Evolutionary conservation across 2,797 vertebrate genomes (phyloP), one percentile per base, ranked within the genome.

Genomic region (Staurois parvus): DNA sequence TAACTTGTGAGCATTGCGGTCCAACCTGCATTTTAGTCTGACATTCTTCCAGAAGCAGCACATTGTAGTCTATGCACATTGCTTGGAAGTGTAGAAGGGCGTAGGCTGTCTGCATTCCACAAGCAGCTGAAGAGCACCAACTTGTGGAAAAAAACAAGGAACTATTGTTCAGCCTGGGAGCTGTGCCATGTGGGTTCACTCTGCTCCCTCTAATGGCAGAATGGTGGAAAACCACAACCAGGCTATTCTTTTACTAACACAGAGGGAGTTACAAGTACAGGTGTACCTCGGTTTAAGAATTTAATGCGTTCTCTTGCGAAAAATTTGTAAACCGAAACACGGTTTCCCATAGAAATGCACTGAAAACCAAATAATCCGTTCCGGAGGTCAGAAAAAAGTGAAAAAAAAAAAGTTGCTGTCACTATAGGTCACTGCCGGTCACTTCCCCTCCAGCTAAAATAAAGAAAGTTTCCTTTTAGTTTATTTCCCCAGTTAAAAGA

Each of bases 51-150:
- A 5, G 34, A 4, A 67, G 67, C 37, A 62, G 17, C 12, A 15
- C 28, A 74, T 40, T n/a, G 6, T 26, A 24, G 24, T 10, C 37
- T 73, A 52, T 28, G 72, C 73, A 77, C 56, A 40, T 37, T 69
- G 62, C 72, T 75, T 13, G n/a, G 3, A 34, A 26, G 56, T 7
- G 40, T 21, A 68, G 13, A 68, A 83, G 81, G 85, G 85, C 80
- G 80, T 74, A 67, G 85, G 85, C 85, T 45, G 79, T 30, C 80
- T 86, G 76, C 81, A 86, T 77, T 82, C 56, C 56, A 34, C 45
- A 29, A 64, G 30, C 30, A 73, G 42, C 76, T 62, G 59, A 37
- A 79, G 28, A 87, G 75, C 75, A 29, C 80, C 80, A 83, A 78
- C 67, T 26, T 32, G 62, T 83, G 75, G 74, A 30, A 72, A 45